Percentiles rank a stretch among this genome's conserved stretches.
Conservation (phyloP, 2,113 vertebrate genomes). For the Tauraco erythrolophus region DNA sequence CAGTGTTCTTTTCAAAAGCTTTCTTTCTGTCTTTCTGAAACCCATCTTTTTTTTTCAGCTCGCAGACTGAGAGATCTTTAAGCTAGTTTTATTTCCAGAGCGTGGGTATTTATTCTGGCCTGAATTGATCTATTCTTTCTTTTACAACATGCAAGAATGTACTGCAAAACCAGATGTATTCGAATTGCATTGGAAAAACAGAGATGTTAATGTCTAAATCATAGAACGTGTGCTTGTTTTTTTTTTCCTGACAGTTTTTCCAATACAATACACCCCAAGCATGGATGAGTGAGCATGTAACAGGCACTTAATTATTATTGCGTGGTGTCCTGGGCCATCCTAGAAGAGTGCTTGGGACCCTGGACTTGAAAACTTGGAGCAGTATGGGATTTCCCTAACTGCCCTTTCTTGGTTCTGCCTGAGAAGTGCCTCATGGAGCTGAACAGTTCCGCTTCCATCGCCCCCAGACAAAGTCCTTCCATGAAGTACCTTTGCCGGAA, state of each 20-base stretch:
- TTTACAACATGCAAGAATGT: not conserved
- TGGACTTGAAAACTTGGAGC: not conserved
- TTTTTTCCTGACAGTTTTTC: not conserved
- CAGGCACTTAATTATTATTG: not conserved
- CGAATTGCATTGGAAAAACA: not conserved
- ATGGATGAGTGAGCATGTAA: accelerated
- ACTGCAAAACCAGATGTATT: not conserved
- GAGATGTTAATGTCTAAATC: not conserved
- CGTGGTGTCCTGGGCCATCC: not conserved
- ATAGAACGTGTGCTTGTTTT: not conserved
- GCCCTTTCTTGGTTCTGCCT: not conserved
- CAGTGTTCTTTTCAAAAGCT: not conserved
- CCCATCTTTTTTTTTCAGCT: not conserved
- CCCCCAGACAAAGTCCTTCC: not conserved
- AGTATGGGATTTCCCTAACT: not conserved
- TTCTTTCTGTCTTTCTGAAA: not conserved
- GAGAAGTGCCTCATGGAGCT: not conserved
- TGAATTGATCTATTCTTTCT: not conserved
- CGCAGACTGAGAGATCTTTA: not conserved
- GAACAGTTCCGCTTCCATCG: accelerated
- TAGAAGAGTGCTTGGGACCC: not conserved
- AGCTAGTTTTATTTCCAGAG: not conserved
- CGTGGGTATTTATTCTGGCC: not conserved
- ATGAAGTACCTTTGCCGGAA: not conserved
- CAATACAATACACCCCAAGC: not conserved